phyloP scores from a whole-genome alignment of 2,797 vertebrate species.

The Oceanodroma leucorhoa region DNA sequence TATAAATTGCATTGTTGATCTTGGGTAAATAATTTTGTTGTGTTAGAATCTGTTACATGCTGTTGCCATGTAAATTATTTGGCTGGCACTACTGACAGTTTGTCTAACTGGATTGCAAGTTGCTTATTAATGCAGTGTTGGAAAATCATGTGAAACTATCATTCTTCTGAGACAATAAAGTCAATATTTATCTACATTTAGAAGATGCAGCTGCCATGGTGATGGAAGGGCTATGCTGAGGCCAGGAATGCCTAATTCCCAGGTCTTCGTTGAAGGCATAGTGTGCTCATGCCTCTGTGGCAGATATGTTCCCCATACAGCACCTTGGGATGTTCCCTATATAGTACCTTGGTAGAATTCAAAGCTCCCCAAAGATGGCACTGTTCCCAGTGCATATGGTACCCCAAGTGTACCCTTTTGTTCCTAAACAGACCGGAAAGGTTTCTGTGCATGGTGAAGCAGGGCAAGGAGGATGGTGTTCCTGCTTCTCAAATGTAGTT shows the following conservation, averaged over 20 bases:
- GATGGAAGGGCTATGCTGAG: not conserved
- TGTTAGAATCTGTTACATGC: not conserved
- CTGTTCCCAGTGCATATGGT: fast-evolving
- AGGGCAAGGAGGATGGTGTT: not conserved
- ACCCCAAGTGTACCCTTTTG: not conserved
- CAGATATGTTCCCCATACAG: not conserved
- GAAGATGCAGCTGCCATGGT: not conserved
- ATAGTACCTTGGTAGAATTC: not conserved
- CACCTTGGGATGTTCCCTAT: not conserved
- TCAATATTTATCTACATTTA: conserved; percentile 32
- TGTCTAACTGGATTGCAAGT: conserved; percentile 27
- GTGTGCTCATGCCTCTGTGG: fast-evolving
- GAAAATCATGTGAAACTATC: not conserved
- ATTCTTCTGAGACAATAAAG: not conserved
- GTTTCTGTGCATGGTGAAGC: not conserved
- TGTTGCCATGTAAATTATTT: conserved; percentile 33
- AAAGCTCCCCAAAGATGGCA: not conserved
- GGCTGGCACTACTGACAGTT: conserved; percentile 24
- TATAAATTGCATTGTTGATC: not conserved
- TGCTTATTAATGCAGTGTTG: conserved; percentile 36
- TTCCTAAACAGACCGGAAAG: not conserved
- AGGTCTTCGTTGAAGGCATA: not conserved
- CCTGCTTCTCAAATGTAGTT: not conserved
- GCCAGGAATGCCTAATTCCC: not conserved
- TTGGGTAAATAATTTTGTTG: not conserved